Evolutionary conservation across 1,140 invertebrate genomes (phyloP), one percentile per base, ranked within the genome.

Genomic region (Halictus rubicundus): DNA sequence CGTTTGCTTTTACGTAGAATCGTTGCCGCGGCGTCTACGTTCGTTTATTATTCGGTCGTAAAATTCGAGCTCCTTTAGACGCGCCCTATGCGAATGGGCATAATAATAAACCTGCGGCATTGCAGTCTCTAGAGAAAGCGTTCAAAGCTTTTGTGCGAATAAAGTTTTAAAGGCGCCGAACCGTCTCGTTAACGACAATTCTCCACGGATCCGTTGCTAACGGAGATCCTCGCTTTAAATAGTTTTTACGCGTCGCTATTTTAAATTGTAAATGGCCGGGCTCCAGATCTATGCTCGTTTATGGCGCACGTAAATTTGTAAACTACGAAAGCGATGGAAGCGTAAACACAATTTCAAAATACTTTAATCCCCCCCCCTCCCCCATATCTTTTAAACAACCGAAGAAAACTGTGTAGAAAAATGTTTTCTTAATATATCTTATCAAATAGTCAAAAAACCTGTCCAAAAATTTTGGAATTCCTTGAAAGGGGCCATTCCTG

Each of bases 21-120:
- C 10, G 21, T 21, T 6, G n/a, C 8, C 39, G 42, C 21, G 63
- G 42, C 8, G 64, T 6, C 32, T 1, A 1, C 4, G 39, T 46
- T 66, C 64, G 72, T 85, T 85, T 77, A 78, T 85, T 87, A 83
- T 80, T 80, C 83, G 78, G 77, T 80, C 79, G 79, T 85, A 83
- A 87, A 83, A 68, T 78, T 81, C 70, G 78, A 68, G 27, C 39
- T 46, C 21, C 42, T 65, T 72, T 80, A 52, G 59, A 49, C 63
- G 37, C 21, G 37, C n/a, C 63, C 78, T 73, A 82, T 68, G 57
- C 42, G 57, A 60, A 71, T 42, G n/a, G 57, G 8, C 25, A 23
- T 60, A 71, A 71, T 70, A 60, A 71, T n/a, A 60, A 60, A 7
- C 37, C 32, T 19, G 54, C 68, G 32, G 19, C 27, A 32, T 32